phyloP scores from a whole-genome alignment of 1,140 invertebrate species.

The Zaprionus capensis region DNA sequence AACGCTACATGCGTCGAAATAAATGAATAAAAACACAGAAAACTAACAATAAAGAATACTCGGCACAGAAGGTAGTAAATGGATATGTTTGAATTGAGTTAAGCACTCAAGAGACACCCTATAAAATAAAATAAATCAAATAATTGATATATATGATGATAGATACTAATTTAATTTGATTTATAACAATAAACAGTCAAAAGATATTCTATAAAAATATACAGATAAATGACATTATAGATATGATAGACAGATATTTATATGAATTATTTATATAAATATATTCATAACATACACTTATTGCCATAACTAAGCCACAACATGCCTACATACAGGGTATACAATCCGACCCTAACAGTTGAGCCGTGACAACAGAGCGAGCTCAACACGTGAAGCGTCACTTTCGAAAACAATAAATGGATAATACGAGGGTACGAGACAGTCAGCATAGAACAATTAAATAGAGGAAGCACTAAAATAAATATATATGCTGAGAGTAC shows the following conservation, averaged over 20 bases:
- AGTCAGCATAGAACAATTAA: constrained; percentile 28
- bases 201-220: constrained; percentile 10
- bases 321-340: constrained; percentile 11
- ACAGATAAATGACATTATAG: not conserved
- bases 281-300: not conserved
- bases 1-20: constrained; percentile 9
- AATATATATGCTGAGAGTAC: constrained; percentile 18
- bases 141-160: no score
- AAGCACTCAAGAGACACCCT: constrained; percentile 16
- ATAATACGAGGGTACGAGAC: constrained; percentile 25
- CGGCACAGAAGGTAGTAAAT: constrained; percentile 19
- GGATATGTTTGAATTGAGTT: not conserved
- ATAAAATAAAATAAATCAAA: not conserved
- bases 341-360: constrained; percentile 29
- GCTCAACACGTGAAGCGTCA: constrained; percentile 53
- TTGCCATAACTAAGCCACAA: not conserved
- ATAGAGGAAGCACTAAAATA: constrained; percentile 41
- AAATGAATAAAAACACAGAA: constrained; percentile 46
- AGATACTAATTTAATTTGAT: no score
- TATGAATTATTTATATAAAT: not conserved
- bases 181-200: not conserved
- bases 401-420: constrained; percentile 48
- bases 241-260: no score
- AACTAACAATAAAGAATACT: constrained; percentile 61
- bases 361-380: constrained; percentile 38